A percentile compares a stretch with the other conserved stretches of the same genome.
Evolutionary conservation across 2,113 vertebrate species (phyloP).

Genomic region (Oryzias javanicus): DNA sequence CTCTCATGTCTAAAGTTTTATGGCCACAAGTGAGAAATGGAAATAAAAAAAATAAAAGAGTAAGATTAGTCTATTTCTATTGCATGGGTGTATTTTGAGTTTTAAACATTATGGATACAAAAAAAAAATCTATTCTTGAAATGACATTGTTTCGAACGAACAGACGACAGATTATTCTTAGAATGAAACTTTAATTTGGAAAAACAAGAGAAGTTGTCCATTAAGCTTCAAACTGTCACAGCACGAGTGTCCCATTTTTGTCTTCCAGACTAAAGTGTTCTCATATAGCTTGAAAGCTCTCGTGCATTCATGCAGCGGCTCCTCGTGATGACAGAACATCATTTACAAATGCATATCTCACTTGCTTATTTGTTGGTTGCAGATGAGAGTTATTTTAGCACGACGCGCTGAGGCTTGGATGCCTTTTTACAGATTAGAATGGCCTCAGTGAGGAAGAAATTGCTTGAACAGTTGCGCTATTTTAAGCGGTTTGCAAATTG

Average conservation of each 20-base stretch:
- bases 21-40: constrained; percentile 38
- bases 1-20: constrained; percentile 18
- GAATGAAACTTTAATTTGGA: constrained; percentile 57
- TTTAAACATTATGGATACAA: constrained; percentile 29
- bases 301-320: constrained; percentile 47
- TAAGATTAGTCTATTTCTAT: constrained; percentile 32
- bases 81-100: constrained; percentile 26
- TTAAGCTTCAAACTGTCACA: constrained; percentile 37
- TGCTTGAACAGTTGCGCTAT: constrained; percentile 45
- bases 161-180: constrained; percentile 42
- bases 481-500: constrained; percentile 33
- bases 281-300: constrained; percentile 40
- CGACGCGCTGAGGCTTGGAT: constrained; percentile 39
- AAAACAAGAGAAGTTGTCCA: constrained; percentile 24
- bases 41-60: constrained; percentile 34
- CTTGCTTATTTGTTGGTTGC: constrained; percentile 49
- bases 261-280: constrained; percentile 34
- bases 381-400: constrained; percentile 47
- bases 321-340: constrained; percentile 64
- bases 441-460: constrained; percentile 34
- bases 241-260: constrained; percentile 24
- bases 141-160: constrained; percentile 36
- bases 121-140: constrained; percentile 36
- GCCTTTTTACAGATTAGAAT: constrained; percentile 49
- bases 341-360: constrained; percentile 49